Percentiles rank a stretch among this genome's conserved stretches.
Conservation (phyloP, 1,140 invertebrate genomes). For the Papilio polytes region DNA sequence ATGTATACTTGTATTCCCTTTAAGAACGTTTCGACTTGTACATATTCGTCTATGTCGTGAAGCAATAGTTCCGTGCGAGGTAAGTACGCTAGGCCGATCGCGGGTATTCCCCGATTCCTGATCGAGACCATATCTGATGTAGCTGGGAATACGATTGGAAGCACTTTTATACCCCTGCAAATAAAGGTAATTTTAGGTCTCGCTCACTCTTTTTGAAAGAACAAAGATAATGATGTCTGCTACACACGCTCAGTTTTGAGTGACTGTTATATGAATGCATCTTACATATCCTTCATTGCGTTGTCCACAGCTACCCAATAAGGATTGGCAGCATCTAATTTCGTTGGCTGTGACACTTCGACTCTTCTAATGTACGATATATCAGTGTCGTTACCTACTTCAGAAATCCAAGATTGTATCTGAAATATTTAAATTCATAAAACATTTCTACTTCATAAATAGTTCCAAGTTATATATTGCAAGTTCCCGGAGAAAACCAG, state of each 20-base stretch:
- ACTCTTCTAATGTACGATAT: constrained; percentile 83
- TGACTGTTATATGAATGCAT: no score
- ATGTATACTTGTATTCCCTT: constrained; percentile 90
- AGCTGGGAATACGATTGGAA: constrained; percentile 64
- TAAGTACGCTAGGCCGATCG: constrained; percentile 92
- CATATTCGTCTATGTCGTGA: constrained; percentile 91
- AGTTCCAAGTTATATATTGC: no score
- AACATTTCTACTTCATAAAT: no score
- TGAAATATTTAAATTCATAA: constrained; percentile 34
- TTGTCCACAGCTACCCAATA: constrained; percentile 91
- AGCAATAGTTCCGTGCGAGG: constrained; percentile 88
- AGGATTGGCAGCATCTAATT: constrained; percentile 86
- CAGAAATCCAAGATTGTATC: constrained; percentile 58
- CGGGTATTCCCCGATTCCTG: constrained; percentile 86
- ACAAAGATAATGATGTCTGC: neutral
- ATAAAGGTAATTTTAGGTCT: constrained; percentile 33
- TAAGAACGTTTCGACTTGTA: constrained; percentile 88
- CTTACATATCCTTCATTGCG: constrained; percentile 80
- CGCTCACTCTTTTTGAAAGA: no score
- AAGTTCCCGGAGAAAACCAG: no score
- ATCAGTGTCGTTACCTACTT: constrained; percentile 84
- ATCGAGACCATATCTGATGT: constrained; percentile 62
- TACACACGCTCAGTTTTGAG: no score
- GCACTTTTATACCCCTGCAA: constrained; percentile 81
- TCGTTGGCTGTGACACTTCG: constrained; percentile 82